These are phyloP conservation scores for Nomada flava DNA, from an alignment of 2,888 invertebrate genomes.

Conservation along the genomic window DNA sequence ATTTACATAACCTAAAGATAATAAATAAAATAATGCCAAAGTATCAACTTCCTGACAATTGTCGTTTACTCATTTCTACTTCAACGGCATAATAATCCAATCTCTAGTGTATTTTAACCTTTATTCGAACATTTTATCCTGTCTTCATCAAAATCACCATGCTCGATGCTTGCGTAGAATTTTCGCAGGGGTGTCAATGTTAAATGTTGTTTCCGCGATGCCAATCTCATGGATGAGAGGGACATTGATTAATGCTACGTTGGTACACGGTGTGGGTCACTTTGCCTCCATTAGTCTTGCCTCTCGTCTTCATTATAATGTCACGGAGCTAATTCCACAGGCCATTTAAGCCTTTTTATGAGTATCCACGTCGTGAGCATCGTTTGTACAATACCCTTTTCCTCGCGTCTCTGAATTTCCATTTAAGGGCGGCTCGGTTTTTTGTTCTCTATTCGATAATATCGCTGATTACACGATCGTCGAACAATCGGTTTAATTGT, in stretches of 20 bases:
- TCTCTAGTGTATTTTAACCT: too few relatives aligned
- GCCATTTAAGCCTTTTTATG: constrained; percentile 62
- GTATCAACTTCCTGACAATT: neutral
- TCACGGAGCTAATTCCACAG: constrained; percentile 68
- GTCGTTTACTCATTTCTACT: neutral
- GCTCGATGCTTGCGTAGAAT: neutral
- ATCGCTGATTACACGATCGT: neutral
- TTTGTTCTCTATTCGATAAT: neutral
- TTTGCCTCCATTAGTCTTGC: constrained; percentile 74
- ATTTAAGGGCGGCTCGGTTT: constrained; percentile 9
- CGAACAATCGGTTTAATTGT: constrained; percentile 40
- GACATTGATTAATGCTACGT: constrained; percentile 72
- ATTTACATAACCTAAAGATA: neutral
- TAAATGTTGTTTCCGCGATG: constrained; percentile 63
- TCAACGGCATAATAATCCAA: too few relatives aligned
- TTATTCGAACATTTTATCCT: too few relatives aligned
- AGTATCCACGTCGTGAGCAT: constrained; percentile 46
- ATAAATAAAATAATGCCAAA: neutral
- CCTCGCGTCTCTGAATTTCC: constrained; percentile 18
- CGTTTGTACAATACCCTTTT: constrained; percentile 38
- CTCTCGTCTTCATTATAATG: constrained; percentile 73
- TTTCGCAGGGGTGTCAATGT: constrained; percentile 62
- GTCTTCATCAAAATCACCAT: too few relatives aligned
- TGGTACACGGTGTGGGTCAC: constrained; percentile 64
- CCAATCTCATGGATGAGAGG: constrained; percentile 48